phyloP scores from a whole-genome alignment of 1,140 invertebrate genomes.

The Philotrypesis tridentata region DNA sequence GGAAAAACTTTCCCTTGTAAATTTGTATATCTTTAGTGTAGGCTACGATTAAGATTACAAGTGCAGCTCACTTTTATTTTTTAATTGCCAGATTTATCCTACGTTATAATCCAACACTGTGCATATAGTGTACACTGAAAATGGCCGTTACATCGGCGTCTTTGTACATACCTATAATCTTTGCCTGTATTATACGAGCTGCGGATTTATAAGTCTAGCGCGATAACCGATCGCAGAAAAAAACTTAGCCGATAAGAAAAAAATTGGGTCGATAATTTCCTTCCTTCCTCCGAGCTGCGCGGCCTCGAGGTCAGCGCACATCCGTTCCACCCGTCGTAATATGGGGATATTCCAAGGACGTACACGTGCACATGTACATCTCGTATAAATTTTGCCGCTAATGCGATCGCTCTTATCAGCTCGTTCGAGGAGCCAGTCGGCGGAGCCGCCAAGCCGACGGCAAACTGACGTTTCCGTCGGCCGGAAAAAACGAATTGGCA shows the following conservation, averaged over 20 bases:
- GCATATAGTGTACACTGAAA: too few relatives aligned
- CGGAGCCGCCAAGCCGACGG: background rate
- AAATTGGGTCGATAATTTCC: constrained; percentile 7
- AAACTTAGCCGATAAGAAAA: background rate
- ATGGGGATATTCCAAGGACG: background rate
- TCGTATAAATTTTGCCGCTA: background rate
- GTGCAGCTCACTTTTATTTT: too few relatives aligned
- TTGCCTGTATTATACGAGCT: too few relatives aligned
- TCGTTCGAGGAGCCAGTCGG: background rate
- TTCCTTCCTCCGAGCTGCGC: background rate
- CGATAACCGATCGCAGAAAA: background rate
- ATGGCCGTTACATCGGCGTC: too few relatives aligned
- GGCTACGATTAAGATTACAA: background rate
- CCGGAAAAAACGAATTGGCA: constrained; percentile 2
- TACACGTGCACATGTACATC: background rate
- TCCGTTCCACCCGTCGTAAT: background rate
- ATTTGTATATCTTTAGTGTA: background rate
- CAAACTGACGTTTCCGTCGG: constrained; percentile 19
- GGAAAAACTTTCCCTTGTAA: background rate
- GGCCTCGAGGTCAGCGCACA: background rate
- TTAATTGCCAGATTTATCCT: too few relatives aligned
- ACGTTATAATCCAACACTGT: too few relatives aligned
- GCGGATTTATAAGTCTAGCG: too few relatives aligned
- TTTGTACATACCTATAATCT: too few relatives aligned
- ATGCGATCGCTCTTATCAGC: background rate